Evolutionary conservation across 1,140 invertebrate species (phyloP).

Genomic region (Drusus annulatus): DNA sequence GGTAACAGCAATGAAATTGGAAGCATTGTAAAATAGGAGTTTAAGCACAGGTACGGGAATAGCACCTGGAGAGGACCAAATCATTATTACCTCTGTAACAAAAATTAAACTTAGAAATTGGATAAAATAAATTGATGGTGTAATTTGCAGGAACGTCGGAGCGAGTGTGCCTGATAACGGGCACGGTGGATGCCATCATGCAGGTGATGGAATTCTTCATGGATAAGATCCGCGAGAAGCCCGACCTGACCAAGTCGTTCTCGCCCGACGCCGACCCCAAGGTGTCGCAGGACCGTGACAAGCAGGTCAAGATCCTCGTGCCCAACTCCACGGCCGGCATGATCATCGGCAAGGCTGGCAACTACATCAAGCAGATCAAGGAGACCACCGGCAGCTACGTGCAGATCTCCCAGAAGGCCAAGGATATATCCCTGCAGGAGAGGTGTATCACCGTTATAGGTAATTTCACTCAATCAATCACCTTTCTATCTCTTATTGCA

Average conservation of each 20-base stretch:
- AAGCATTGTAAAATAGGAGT: no score
- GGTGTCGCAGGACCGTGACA: slow-evolving; percentile 83
- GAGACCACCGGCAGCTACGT: slow-evolving; percentile 98
- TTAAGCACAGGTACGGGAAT: no score
- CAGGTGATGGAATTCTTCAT: slow-evolving; percentile 96
- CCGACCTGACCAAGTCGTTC: slow-evolving; percentile 89
- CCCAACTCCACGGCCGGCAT: slow-evolving; percentile 99
- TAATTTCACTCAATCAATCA: slow-evolving; percentile 64
- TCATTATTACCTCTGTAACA: no score
- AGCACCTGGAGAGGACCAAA: no score
- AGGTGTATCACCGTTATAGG: slow-evolving; percentile 98
- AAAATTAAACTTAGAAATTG: no score
- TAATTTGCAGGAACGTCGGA: slow-evolving; percentile 98
- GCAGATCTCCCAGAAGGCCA: slow-evolving; percentile 98
- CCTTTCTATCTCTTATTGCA: no score
- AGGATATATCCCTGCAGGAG: slow-evolving; percentile 95
- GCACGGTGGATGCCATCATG: slow-evolving; percentile 93
- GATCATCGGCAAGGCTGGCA: slow-evolving; percentile 98
- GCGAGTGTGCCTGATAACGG: slow-evolving; percentile 96
- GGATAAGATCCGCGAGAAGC: slow-evolving; percentile 98
- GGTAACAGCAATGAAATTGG: no score
- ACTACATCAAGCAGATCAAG: slow-evolving; percentile 98
- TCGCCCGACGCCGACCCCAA: slow-evolving; percentile 78
- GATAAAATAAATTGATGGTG: no score
- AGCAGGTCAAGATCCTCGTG: slow-evolving; percentile 97